Evolutionary conservation across 2,888 invertebrate species (phyloP).

Genomic region (Chymomyza fuscimana): DNA sequence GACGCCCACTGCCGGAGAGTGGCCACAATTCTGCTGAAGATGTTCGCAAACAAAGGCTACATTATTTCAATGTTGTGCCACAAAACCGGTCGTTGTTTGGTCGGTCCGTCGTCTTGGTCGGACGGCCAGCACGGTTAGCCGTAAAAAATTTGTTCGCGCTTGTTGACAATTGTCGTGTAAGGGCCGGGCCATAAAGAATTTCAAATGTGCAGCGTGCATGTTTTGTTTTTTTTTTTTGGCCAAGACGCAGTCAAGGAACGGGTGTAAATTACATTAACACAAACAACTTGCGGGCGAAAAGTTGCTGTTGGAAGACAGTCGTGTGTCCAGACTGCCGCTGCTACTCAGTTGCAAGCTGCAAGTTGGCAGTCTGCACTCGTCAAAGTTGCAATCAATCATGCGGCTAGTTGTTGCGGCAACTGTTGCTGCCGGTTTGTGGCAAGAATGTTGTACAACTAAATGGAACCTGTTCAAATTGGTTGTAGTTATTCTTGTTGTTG

Average conservation of each 20-base stretch:
- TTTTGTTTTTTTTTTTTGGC: conserved; percentile 20
- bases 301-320: conserved; percentile 23
- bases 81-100: conserved; percentile 56
- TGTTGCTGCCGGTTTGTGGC: conserved; percentile 2
- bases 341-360: conserved; percentile 25
- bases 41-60: conserved; percentile 25
- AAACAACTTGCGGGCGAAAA: conserved; percentile 29
- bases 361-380: conserved; percentile 57
- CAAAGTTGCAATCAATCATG: conserved; percentile 76
- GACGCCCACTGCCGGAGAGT: conserved; percentile 51
- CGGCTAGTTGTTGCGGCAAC: conserved; percentile 44
- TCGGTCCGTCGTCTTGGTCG: not conserved
- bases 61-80: not conserved
- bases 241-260: conserved; percentile 19
- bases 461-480: conserved; percentile 66
- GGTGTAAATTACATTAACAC: conserved; percentile 70
- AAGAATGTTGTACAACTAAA: conserved; percentile 49
- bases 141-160: conserved; percentile 67
- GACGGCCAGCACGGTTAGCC: conserved; percentile 11
- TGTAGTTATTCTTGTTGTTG: conserved; percentile 10
- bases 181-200: conserved; percentile 62
- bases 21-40: conserved; percentile 55
- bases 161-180: conserved; percentile 71
- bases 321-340: conserved; percentile 28
- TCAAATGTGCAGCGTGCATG: conserved; percentile 61